Evolutionary conservation across 2,797 vertebrate genomes (phyloP).

Genomic region (Takifugu ocellatus): DNA sequence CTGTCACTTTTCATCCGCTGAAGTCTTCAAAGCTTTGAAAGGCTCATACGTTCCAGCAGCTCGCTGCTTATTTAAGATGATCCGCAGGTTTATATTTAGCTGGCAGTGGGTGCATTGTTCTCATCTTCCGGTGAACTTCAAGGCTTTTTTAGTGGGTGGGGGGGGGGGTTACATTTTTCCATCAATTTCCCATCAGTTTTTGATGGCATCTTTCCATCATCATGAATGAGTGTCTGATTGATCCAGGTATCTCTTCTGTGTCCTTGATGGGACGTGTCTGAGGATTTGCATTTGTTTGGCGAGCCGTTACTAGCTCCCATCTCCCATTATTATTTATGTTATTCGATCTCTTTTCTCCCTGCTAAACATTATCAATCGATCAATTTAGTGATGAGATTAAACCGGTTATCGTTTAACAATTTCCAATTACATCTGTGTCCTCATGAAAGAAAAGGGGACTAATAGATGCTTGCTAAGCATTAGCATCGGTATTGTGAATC

Average conservation of each 20-base stretch:
- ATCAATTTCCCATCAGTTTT: neutral
- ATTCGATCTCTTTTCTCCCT: too few relatives aligned
- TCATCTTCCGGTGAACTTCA: slow-evolving; percentile 37
- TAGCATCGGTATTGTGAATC: too few relatives aligned
- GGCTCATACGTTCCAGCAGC: slow-evolving; percentile 24
- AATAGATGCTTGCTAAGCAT: too few relatives aligned
- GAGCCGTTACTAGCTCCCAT: too few relatives aligned
- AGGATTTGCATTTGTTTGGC: too few relatives aligned
- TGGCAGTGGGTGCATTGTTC: slow-evolving; percentile 42
- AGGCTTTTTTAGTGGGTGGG: slow-evolving; percentile 15
- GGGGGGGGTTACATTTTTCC: slow-evolving; percentile 12
- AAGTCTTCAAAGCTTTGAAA: slow-evolving; percentile 25
- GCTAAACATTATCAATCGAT: too few relatives aligned
- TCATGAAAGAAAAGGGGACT: too few relatives aligned
- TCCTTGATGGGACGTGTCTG: too few relatives aligned
- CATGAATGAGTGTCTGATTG: neutral
- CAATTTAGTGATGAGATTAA: too few relatives aligned
- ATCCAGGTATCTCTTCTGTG: neutral
- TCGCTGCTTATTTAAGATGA: slow-evolving; percentile 44
- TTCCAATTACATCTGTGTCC: too few relatives aligned
- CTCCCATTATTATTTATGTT: too few relatives aligned
- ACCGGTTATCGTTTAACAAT: too few relatives aligned
- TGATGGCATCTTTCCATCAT: neutral
- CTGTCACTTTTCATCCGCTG: slow-evolving; percentile 36
- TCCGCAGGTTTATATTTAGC: slow-evolving; percentile 55